phyloP scores from a whole-genome alignment of 37 sponge, comb jelly and placozoan genomes.

The Axinella damicornis region DNA sequence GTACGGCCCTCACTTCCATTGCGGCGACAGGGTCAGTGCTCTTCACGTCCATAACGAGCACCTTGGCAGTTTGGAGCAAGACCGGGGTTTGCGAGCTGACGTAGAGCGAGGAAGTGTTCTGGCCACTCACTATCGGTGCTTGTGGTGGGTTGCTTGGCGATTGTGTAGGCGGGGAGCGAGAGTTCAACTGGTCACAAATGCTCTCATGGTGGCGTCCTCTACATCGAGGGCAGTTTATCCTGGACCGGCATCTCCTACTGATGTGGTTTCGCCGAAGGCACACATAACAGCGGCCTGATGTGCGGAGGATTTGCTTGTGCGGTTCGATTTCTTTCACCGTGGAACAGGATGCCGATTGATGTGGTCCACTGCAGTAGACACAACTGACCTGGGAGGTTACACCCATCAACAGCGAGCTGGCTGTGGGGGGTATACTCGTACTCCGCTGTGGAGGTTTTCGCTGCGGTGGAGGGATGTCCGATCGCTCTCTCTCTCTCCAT shows the following conservation, averaged over 20 bases:
- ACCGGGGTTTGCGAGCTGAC: neutral
- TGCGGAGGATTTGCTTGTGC: no score
- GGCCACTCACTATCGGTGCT: neutral
- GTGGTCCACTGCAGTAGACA: conserved; percentile 1
- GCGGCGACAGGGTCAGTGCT: neutral
- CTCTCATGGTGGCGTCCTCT: neutral
- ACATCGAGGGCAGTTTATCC: neutral
- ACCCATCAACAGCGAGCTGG: neutral
- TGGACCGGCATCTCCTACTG: neutral
- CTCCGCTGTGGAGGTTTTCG: neutral
- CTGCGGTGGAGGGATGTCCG: neutral
- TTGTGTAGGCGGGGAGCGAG: neutral
- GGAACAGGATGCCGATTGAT: neutral
- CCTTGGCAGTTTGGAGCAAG: no score
- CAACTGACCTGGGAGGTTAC: neutral
- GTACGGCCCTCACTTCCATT: conserved; percentile 2
- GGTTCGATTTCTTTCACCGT: no score
- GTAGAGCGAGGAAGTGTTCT: neutral
- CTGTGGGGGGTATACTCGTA: neutral
- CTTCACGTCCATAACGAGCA: neutral
- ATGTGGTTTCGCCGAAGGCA: no score
- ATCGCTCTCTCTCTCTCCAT: neutral
- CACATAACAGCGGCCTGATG: no score
- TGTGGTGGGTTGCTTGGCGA: neutral
- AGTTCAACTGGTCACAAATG: neutral